phyloP scores from a whole-genome alignment of 2,797 vertebrate species.

The Mormyrops boulengeri region DNA sequence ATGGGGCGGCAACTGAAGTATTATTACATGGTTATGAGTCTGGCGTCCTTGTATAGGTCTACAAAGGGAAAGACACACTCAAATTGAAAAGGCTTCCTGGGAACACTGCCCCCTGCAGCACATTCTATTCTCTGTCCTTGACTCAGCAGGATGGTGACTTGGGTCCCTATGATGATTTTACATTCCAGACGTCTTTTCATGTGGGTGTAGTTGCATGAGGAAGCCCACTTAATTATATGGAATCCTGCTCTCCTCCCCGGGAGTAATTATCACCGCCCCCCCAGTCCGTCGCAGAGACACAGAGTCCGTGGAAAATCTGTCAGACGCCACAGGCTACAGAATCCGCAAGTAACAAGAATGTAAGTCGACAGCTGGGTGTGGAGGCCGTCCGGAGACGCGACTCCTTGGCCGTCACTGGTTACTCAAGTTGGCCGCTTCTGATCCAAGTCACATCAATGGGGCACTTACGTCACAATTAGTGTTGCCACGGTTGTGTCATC shows the following conservation, averaged over 20 bases:
- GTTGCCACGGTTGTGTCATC: not conserved
- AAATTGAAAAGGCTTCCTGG: not conserved
- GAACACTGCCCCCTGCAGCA: not conserved
- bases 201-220: not conserved
- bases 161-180: not conserved
- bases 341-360: constrained; percentile 41
- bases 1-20: too few species aligned
- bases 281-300: constrained; percentile 38
- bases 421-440: not conserved
- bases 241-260: constrained; percentile 24
- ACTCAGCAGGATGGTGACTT: not conserved
- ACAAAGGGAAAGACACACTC: not conserved
- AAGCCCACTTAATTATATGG: constrained; percentile 5
- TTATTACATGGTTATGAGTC: not conserved
- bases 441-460: not conserved
- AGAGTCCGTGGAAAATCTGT: constrained; percentile 37
- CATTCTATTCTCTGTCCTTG: not conserved
- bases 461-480: not conserved
- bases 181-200: not conserved
- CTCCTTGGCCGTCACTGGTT: not conserved
- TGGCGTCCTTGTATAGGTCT: not conserved
- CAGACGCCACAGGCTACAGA: constrained; percentile 37
- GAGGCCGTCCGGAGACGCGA: not conserved
- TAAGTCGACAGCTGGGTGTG: constrained; percentile 20
- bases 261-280: constrained; percentile 45